Evolutionary conservation across 1,140 invertebrate genomes (phyloP), one percentile per base, ranked within the genome.

Genomic region (Ctenoplectra terminalis): DNA sequence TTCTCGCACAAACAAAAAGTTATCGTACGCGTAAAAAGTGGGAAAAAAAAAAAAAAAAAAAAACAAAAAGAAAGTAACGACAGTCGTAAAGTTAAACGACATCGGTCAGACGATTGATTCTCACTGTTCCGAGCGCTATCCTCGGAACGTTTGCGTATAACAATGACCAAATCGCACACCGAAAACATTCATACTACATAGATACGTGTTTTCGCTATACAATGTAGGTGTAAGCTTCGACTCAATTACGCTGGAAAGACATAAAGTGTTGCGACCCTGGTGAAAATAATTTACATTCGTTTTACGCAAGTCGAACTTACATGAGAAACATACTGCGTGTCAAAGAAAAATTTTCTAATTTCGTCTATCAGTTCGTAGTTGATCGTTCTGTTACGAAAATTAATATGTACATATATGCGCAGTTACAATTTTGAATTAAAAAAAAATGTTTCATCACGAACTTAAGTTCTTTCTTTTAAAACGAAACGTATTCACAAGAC

Each of bases 141-240:
- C 61, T 70, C 31, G 9, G 34, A 79, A 29, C 26, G 37, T n/a
- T 70, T 26, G 58, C 46, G 7, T 75, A 63, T 67, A 80, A 86
- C 37, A 60, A 86, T 56, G 66, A 67, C 74, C 60, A 82, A 67
- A 56, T 83, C 71, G 40, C 66, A 83, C 75, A 86, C 17, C 66
- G 60, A 80, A 74, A 86, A 87, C 74, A 85, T 77, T 85, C 66
- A 74, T 72, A 76, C 78, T 76, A 84, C 71, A 54, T 72, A 34
- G 60, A 81, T 81, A 74, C 60, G 40, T 66, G 50, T 46, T 74
- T 81, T 64, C 15, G 64, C 40, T 86, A 66, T 52, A 54, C 67
- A 81, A 81, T 81, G 66, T 66, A 76, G 54, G 15, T 73, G 60
- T 71, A 81, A 61, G 34, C n/a, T 56, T 63, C 23, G 72, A 73